Conservation (phyloP, 2,113 vertebrate genomes). For the Spea multiplicata region DNA sequence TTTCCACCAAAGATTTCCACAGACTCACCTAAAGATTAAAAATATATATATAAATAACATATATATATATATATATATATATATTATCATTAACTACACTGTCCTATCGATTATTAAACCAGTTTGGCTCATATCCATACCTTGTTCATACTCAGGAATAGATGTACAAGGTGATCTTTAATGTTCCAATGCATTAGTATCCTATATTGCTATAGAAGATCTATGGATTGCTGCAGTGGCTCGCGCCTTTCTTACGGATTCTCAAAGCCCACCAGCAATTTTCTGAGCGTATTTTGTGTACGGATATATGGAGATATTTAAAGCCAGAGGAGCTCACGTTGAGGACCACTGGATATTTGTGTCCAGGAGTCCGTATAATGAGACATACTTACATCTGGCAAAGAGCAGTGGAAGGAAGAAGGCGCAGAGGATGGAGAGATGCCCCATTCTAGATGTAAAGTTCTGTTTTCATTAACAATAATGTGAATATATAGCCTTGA, state of each 20-base stretch:
- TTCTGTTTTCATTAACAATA: not conserved
- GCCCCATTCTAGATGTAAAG: not conserved
- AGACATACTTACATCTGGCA: not conserved
- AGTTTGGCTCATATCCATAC: not conserved
- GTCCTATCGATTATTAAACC: not conserved
- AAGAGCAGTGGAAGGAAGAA: not conserved
- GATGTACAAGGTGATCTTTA: not conserved
- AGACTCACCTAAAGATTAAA: too few species aligned
- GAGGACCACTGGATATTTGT: not conserved
- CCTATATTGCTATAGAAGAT: not conserved
- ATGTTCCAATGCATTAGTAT: not conserved
- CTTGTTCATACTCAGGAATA: too few species aligned
- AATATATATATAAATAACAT: not conserved
- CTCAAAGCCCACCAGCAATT: not conserved
- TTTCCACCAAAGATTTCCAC: conserved; percentile 40
- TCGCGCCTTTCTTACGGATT: not conserved
- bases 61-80: not conserved
- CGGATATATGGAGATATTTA: not conserved
- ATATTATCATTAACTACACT: accelerated
- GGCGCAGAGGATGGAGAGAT: not conserved
- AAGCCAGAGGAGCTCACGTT: not conserved
- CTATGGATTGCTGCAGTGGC: not conserved
- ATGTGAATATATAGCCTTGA: not conserved
- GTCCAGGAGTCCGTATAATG: not conserved
- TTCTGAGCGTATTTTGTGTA: not conserved